Percentiles rank a stretch among this genome's conserved stretches.
phyloP scores from a whole-genome alignment of 1,140 invertebrate genomes.

The Eueides isabella region DNA sequence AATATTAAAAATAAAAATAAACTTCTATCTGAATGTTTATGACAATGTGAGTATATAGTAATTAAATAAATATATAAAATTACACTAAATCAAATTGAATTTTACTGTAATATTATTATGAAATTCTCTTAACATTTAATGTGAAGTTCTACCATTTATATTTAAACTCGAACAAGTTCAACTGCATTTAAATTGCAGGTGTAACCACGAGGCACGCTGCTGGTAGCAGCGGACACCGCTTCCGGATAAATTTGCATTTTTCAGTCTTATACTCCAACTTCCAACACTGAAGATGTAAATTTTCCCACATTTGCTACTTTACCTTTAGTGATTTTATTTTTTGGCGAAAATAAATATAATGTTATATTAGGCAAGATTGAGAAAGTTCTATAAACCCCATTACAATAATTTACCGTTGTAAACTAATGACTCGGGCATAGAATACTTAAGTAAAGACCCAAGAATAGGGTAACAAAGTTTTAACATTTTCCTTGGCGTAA shows the following conservation, averaged over 20 bases:
- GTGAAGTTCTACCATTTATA: constrained; percentile 57
- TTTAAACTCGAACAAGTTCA: constrained; percentile 69
- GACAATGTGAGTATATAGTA: too few relatives aligned
- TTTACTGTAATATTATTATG: background rate
- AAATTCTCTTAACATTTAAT: background rate
- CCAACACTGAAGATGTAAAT: constrained; percentile 44
- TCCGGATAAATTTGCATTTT: constrained; percentile 61
- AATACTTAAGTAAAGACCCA: constrained; percentile 20
- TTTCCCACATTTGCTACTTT: constrained; percentile 18
- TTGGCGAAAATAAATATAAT: constrained; percentile 6
- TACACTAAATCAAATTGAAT: constrained; percentile 16
- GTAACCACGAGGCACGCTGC: constrained; percentile 30
- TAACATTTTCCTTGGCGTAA: constrained; percentile 22
- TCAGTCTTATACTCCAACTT: constrained; percentile 50
- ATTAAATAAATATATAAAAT: too few relatives aligned
- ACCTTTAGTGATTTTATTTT: background rate
- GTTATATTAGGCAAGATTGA: constrained; percentile 10
- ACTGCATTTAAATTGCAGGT: constrained; percentile 67
- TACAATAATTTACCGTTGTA: constrained; percentile 19
- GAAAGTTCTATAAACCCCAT: constrained; percentile 10
- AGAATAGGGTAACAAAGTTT: constrained; percentile 23
- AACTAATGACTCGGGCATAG: constrained; percentile 14
- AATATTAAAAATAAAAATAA: too few relatives aligned
- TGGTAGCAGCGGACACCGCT: constrained; percentile 17
- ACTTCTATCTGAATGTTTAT: too few relatives aligned